Base-by-base conservation (phyloP, 2,797 vertebrate genomes). In the Arctocebus calabarensis region DNA sequence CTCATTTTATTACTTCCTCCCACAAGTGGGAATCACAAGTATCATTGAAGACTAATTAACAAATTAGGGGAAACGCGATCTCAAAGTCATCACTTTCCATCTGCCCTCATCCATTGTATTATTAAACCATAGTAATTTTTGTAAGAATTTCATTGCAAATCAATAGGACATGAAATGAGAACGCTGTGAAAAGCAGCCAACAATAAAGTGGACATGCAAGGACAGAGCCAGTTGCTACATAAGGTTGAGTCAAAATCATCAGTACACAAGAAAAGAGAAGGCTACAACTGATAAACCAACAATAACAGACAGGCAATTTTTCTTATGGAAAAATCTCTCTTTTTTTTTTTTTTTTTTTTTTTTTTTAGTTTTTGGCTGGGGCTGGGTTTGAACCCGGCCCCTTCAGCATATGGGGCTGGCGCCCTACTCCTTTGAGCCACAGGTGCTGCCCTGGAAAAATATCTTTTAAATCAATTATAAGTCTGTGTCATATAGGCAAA, bases 111-210 rank as follows among this genome's bases (percentile, higher is more conserved):
- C 32, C 34, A 55, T 61, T 82, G 75, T 85, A 82, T 77, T 93
- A 85, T 57, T 90, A 77, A 57, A 89, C 27, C 45, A 78, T 1
- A 83, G n/a, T 8, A 32, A 61, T 89, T 77, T 92, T 79, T n/a
- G 85, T 59, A 68, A 84, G 71, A 74, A 74, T 82, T 52, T 66
- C 19, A 81, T 75, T 91, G 70, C 34, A 75, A 90, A 92, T 66
- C 32, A 78, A 48, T 43, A 89, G 66, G 5, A 48, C 3, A 5
- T 84, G 20, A 62, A 88, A 27, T 64, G 34, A 92, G 59, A 59
- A 90, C 62, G 34, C 10, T n/a, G 57, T 52, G 66, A 74, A 88
- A 83, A 83, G 11, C 19, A 82, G 64, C 43, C 5, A 88, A 25
- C 40, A 25, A 48, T 43, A 23, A 89, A 61, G 37, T 59, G 34